Percentiles rank a stretch among this genome's conserved stretches.
Conservation (phyloP, 2,888 invertebrate genomes). For the Oligia strigilis region DNA sequence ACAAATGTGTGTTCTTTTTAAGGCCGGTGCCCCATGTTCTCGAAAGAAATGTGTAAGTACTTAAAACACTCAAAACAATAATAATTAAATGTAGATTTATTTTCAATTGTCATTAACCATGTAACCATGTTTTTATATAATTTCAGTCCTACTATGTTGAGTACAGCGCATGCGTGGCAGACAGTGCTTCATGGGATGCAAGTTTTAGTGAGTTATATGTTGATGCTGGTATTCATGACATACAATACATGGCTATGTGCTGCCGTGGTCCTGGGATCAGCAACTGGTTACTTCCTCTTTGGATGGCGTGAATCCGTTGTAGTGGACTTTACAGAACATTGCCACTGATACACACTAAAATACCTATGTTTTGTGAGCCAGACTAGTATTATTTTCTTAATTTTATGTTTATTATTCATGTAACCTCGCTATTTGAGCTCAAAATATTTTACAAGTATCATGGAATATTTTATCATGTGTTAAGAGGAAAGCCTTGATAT, state of each 20-base stretch:
- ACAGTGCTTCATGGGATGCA: constrained; percentile 97
- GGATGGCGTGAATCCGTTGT: constrained; percentile 98
- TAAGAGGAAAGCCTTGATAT: constrained; percentile 83
- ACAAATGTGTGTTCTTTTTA: constrained; percentile 73
- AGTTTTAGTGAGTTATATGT: constrained; percentile 97
- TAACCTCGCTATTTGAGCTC: constrained; percentile 80
- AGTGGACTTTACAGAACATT: constrained; percentile 98
- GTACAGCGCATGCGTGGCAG: constrained; percentile 95
- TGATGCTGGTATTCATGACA: constrained; percentile 99
- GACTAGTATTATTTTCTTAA: constrained; percentile 68
- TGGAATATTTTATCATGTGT: constrained; percentile 83
- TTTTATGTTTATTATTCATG: constrained; percentile 69
- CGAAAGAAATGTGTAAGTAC: constrained; percentile 87
- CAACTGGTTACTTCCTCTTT: constrained; percentile 97
- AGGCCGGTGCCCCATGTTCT: constrained; percentile 86
- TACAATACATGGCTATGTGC: constrained; percentile 98
- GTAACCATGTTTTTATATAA: constrained; percentile 28
- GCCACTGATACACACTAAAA: constrained; percentile 92
- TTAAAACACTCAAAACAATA: constrained; percentile 34
- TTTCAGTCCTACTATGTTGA: constrained; percentile 95
- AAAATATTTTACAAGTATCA: constrained; percentile 81
- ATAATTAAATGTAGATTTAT: constrained; percentile 7
- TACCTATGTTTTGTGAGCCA: constrained; percentile 58
- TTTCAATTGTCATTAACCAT: background rate
- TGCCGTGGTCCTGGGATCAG: constrained; percentile 97